Conservation (phyloP, 1,140 invertebrate species). For the Brachionus sp. region DNA sequence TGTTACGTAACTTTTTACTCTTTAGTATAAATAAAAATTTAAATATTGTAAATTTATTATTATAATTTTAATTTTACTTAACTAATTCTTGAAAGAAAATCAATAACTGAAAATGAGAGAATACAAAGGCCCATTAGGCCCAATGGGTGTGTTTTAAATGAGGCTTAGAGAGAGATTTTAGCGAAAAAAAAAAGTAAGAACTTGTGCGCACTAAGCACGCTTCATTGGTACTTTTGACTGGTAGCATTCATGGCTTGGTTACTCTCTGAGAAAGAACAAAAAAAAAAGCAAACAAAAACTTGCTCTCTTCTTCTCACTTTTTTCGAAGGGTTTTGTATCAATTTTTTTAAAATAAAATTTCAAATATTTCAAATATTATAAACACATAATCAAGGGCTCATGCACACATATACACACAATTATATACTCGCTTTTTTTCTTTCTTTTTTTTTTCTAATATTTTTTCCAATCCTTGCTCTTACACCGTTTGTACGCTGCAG, state of each 20-base stretch:
- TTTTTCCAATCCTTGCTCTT: not conserved
- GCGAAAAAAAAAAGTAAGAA: not conserved
- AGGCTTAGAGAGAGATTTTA: too few relatives aligned
- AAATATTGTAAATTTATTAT: slow-evolving; percentile 37
- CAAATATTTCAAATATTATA: not conserved
- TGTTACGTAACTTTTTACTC: slow-evolving; percentile 26
- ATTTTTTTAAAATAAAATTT: not conserved
- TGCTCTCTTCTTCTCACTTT: not conserved
- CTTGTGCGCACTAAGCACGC: not conserved
- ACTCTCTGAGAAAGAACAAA: not conserved
- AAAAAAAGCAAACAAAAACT: not conserved
- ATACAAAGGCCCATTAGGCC: not conserved
- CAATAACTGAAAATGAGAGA: not conserved
- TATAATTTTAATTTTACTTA: slow-evolving; percentile 10
- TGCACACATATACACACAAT: not conserved
- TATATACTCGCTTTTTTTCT: not conserved
- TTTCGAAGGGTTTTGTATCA: not conserved
- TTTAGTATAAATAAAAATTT: slow-evolving; percentile 3
- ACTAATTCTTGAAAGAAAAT: not conserved
- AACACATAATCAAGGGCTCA: not conserved
- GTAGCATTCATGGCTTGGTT: not conserved
- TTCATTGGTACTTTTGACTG: not conserved
- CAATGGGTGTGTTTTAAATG: not conserved
- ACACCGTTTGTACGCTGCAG: not conserved
- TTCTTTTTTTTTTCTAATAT: not conserved